Evolutionary conservation across 2,797 vertebrate genomes (phyloP), one percentile per base, ranked within the genome.

Genomic region (Clarias fuscus): DNA sequence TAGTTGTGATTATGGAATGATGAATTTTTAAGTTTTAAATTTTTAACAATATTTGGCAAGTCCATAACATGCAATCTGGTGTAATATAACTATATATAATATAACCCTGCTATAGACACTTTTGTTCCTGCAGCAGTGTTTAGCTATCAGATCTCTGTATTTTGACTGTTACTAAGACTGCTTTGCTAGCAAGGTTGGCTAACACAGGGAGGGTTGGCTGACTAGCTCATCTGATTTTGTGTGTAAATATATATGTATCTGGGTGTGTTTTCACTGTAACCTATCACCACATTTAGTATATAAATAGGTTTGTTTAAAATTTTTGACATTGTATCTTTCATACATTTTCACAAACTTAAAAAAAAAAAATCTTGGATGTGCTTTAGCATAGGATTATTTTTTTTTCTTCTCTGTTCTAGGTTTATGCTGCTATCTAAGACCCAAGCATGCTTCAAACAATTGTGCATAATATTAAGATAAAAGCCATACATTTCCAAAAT

Each of bases 261-360:
- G 94, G 95, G 94, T 95, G 90, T 93, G 94, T 96, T 96, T 95
- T 95, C 94, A 94, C 92, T 95, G 95, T 96, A 96, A 96, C 94
- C 94, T 92, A 94, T 95, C 94, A 94, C 94, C 93, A 94, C 94
- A 94, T 93, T 94, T 93, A 92, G 90, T 83, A 94, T 95, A 96
- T 95, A 96, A 96, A 96, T 94, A 90, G 93, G 94, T 96, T 96
- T 96, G 95, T 95, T 95, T 95, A 95, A 92, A 30, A 90, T 77
- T 93, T 93, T 82, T 85, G 84, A 61, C 67, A 84, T 87, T 86
- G 84, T 20, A 84, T 84, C 27, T 86, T 30, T 56, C 13, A 48
- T 78, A 67, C 15, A 24, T 61, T 75, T 82, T 48, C 59, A 61
- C 27, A n/a, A 8, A 33, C 5, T 53, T 73, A 10, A 1, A 10